phyloP scores from a whole-genome alignment of 2,113 vertebrate species.

The Psophia crepitans region DNA sequence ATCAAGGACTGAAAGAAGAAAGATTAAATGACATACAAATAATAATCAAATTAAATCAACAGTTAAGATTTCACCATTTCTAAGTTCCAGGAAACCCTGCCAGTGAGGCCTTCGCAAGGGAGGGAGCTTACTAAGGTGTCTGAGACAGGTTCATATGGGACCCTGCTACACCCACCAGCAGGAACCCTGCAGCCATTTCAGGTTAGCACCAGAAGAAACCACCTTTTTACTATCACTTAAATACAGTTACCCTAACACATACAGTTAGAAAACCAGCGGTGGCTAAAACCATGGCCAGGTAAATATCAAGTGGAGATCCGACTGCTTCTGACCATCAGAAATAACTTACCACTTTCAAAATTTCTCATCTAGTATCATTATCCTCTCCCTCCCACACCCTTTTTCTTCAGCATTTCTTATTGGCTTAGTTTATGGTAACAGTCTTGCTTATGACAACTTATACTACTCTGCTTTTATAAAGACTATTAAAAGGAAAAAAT shows the following conservation, averaged over 20 bases:
- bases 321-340: neutral
- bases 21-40: neutral
- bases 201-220: neutral
- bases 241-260: neutral
- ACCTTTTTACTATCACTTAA: neutral
- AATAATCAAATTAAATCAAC: neutral
- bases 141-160: neutral
- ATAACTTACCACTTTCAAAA: neutral
- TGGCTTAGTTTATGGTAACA: neutral
- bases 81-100: neutral
- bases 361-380: neutral
- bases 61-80: neutral
- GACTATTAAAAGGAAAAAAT: neutral
- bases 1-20: neutral
- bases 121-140: neutral
- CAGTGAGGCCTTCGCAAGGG: neutral
- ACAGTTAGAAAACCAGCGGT: neutral
- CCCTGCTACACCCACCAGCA: neutral
- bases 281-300: neutral
- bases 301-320: neutral
- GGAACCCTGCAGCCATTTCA: neutral
- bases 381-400: fast-evolving
- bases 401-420: neutral
- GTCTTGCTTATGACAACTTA: neutral
- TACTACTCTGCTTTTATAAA: neutral